These are phyloP conservation scores for Thelaira solivaga DNA, from an alignment of 2,888 invertebrate species.

Conservation along the genomic window DNA sequence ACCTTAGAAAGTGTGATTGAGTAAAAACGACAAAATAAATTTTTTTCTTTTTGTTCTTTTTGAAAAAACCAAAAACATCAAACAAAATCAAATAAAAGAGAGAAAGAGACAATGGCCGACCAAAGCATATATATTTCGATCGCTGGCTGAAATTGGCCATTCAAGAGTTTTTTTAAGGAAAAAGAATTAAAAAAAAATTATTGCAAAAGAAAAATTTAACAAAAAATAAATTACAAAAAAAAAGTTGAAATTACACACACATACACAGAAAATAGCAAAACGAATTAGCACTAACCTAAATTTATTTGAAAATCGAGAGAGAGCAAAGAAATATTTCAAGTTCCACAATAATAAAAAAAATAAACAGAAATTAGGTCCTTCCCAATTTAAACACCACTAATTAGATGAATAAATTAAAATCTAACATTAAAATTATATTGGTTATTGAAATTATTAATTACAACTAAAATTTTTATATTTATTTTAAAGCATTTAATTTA, in stretches of 20 bases:
- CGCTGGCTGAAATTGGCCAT: neutral
- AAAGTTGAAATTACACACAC: neutral
- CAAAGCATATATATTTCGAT: neutral
- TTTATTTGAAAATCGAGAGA: constrained; percentile 31
- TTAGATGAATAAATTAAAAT: constrained; percentile 24
- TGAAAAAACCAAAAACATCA: constrained; percentile 42
- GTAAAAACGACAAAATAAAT: constrained; percentile 21
- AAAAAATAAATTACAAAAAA: neutral
- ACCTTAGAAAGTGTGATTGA: constrained; percentile 54
- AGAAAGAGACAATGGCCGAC: constrained; percentile 41
- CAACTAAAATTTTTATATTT: constrained; percentile 50
- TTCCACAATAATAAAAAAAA: neutral
- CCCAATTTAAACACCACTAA: constrained; percentile 13
- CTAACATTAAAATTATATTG: constrained; percentile 10
- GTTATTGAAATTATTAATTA: constrained; percentile 17
- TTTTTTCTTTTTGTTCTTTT: neutral
- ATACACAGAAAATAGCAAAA: constrained; percentile 42
- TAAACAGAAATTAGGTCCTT: constrained; percentile 17
- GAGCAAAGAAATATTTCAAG: constrained; percentile 25
- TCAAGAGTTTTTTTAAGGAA: constrained; percentile 26
- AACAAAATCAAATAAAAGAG: constrained; percentile 35
- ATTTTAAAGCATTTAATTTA: constrained; percentile 63
- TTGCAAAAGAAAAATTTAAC: constrained; percentile 14
- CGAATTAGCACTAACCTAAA: constrained; percentile 51
- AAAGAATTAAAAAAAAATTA: constrained; percentile 19